Conservation (phyloP, 1,140 invertebrate species). For the Atopsyche davidsoni region DNA sequence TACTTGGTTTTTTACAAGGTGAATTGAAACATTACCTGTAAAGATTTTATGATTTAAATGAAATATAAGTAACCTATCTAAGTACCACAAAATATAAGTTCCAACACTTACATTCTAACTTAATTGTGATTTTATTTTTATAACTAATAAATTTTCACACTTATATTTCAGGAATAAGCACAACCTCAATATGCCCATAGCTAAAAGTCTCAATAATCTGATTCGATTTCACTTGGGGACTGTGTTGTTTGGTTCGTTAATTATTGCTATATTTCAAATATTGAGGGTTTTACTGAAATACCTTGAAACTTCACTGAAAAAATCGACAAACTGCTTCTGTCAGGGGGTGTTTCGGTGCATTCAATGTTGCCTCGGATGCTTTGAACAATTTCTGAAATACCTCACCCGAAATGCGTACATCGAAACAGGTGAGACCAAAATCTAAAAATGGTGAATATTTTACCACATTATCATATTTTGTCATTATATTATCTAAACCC, state of each 20-base stretch:
- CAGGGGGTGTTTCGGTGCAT: conserved; percentile 53
- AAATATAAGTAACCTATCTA: too few relatives aligned
- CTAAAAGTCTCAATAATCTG: conserved; percentile 51
- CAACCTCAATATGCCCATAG: conserved; percentile 52
- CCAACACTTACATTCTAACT: too few relatives aligned
- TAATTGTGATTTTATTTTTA: conserved; percentile 21
- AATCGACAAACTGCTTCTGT: conserved; percentile 39
- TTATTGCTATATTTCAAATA: conserved; percentile 66
- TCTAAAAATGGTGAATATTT: conserved; percentile 13
- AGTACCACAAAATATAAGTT: too few relatives aligned
- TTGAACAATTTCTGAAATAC: conserved; percentile 68
- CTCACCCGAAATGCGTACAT: conserved; percentile 74
- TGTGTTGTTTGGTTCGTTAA: conserved; percentile 67
- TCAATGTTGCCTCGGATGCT: conserved; percentile 66
- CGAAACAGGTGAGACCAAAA: conserved; percentile 57
- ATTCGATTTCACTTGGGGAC: conserved; percentile 70
- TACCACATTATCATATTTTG: conserved; percentile 1
- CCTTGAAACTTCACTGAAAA: conserved; percentile 40
- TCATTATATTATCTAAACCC: too few relatives aligned
- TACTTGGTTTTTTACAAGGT: conserved; percentile 75
- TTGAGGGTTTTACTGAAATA: conserved; percentile 51
- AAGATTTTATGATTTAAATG: too few relatives aligned
- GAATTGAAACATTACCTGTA: too few relatives aligned
- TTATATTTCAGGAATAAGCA: conserved; percentile 57
- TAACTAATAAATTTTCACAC: conserved; percentile 13